Evolutionary conservation across 2,888 invertebrate genomes (phyloP).

Genomic region (Eledone cirrhosa): DNA sequence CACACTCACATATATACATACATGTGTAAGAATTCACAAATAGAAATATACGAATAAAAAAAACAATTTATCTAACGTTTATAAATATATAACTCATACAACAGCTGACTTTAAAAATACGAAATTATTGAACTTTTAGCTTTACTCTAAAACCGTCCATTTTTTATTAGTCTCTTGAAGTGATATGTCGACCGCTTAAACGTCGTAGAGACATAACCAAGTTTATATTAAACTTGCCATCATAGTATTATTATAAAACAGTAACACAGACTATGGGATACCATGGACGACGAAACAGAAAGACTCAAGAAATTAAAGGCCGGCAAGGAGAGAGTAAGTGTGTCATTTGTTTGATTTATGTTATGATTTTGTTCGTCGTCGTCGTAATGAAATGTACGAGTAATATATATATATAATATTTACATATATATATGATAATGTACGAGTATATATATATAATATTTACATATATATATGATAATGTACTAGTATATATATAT

Average conservation of each 20-base stretch:
- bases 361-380: too few relatives aligned
- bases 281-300: slow-evolving; percentile 38
- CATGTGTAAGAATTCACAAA: too few relatives aligned
- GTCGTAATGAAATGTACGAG: not conserved
- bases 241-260: too few relatives aligned
- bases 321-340: slow-evolving; percentile 51
- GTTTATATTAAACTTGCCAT: too few relatives aligned
- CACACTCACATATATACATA: too few relatives aligned
- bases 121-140: too few relatives aligned
- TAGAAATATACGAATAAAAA: too few relatives aligned
- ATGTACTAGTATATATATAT: not conserved
- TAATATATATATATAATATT: not conserved
- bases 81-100: too few relatives aligned
- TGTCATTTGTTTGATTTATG: not conserved
- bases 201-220: too few relatives aligned
- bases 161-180: not conserved
- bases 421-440: not conserved
- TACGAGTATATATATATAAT: not conserved
- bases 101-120: too few relatives aligned
- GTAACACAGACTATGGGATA: slow-evolving; percentile 11
- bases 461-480: not conserved
- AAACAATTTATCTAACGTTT: too few relatives aligned
- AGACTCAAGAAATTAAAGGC: slow-evolving; percentile 51
- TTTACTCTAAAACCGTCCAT: too few relatives aligned
- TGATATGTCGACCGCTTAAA: slow-evolving; percentile 7